Base-by-base conservation (phyloP, 2,888 invertebrate species). In the Lasius fuliginosus region DNA sequence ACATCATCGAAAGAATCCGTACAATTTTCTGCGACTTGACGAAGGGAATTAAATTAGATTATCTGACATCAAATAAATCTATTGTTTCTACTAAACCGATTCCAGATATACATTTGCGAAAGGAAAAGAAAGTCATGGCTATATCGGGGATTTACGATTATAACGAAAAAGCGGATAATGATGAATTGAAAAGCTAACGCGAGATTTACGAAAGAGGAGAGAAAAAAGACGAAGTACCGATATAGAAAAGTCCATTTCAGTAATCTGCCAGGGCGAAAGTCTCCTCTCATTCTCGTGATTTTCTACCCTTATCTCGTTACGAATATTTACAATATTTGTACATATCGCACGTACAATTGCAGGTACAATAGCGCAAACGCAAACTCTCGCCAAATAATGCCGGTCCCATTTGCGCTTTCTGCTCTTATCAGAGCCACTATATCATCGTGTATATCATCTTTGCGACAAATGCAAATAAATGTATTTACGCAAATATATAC, bases 271-370 rank as follows among this genome's bases (percentile, higher is more conserved):
- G n/a, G 53, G 6, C 9, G 33, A 36, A 53, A 58, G 23, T 8
- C 46, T 23, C 8, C 36, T 18, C 42, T 40, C 68, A 12, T 42
- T 71, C 71, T 36, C 60, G 12, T 23, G 27, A 56, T 53, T 68
- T 30, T 18, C 15, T 27, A 12, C 27, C 46, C 42, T 86, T 86
- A 85, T 89, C 88, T 81, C 64, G 46, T n/a, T 33, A 58, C 4
- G 23, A 74, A 90, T 65, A 74, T 90, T 90, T 90, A 87, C 76
- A 82, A 86, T 86, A 68, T 86, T 89, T 83, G 79, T 82, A 9
- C 12, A 33, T 9, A 9, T 64, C 27, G 18, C 36, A 36, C 69
- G 27, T 40, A n/a, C 53, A 12, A 27, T 15, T 33, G 8, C 27
- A n/a, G n/a, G n/a, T n/a, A n/a, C n/a, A n/a, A n/a, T n/a, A 33